Percentiles rank a stretch among this genome's conserved stretches.
phyloP scores from a whole-genome alignment of 2,888 invertebrate genomes.

The Epirrhoe alternata region DNA sequence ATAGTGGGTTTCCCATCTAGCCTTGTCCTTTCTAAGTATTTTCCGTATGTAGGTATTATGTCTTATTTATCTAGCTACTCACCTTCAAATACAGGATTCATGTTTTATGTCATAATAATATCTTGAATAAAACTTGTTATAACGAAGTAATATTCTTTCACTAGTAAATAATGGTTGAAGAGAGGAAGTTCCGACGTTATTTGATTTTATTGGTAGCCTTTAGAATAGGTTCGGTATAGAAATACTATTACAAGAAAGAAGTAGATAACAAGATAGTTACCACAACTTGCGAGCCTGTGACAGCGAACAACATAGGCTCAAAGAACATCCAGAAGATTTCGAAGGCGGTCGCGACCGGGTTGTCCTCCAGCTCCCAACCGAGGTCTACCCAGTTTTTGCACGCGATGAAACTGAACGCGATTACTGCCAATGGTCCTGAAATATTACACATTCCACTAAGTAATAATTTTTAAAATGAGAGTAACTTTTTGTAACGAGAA shows the following conservation, averaged over 20 bases:
- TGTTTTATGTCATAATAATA: constrained; percentile 2
- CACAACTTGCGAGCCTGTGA: constrained; percentile 96
- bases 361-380: constrained; percentile 94
- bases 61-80: neutral
- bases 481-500: too few species aligned
- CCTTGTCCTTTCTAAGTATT: constrained; percentile 13
- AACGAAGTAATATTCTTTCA: neutral
- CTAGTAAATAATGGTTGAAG: neutral
- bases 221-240: neutral
- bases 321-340: constrained; percentile 98
- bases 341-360: constrained; percentile 94
- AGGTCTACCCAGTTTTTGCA: constrained; percentile 92
- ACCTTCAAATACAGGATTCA: constrained; percentile 2
- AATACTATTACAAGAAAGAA: too few species aligned
- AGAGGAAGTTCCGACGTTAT: neutral
- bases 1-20: constrained; percentile 24
- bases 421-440: constrained; percentile 93
- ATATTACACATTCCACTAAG: constrained; percentile 7
- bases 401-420: constrained; percentile 93
- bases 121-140: neutral
- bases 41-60: neutral
- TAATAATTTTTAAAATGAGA: too few species aligned
- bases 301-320: constrained; percentile 96
- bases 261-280: constrained; percentile 56
- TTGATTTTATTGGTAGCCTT: neutral